Conservation (phyloP, 2,797 vertebrate genomes). For the Pantherophis alleghaniensis region DNA sequence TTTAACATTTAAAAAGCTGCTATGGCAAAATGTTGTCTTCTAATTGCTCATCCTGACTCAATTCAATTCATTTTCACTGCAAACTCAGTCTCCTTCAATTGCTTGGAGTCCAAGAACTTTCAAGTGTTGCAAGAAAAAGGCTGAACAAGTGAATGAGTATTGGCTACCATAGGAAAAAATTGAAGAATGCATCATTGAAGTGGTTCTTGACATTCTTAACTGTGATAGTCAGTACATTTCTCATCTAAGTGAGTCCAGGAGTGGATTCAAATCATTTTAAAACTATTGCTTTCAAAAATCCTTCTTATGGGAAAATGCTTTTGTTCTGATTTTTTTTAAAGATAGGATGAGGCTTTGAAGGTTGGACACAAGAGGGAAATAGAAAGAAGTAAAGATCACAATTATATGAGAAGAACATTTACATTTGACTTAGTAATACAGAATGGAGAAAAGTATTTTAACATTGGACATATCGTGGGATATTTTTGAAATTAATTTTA, state of each 20-base stretch:
- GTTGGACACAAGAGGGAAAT: neutral
- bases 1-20: neutral
- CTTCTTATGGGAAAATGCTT: no score
- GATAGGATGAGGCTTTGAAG: neutral
- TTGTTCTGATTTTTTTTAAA: neutral
- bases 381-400: neutral
- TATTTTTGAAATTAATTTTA: neutral
- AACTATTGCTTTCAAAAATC: neutral
- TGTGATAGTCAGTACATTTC: neutral
- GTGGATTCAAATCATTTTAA: neutral
- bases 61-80: neutral
- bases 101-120: neutral
- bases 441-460: neutral
- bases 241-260: neutral
- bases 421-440: neutral
- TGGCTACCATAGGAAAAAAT: neutral
- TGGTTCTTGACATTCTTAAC: neutral
- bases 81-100: neutral
- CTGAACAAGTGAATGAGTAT: neutral
- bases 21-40: neutral
- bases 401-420: neutral
- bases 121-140: neutral
- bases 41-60: neutral
- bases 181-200: neutral
- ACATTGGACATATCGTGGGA: neutral